Evolutionary conservation across 1,140 invertebrate genomes (phyloP), one percentile per base, ranked within the genome.

Genomic region (Dendroctonus ponderosae): DNA sequence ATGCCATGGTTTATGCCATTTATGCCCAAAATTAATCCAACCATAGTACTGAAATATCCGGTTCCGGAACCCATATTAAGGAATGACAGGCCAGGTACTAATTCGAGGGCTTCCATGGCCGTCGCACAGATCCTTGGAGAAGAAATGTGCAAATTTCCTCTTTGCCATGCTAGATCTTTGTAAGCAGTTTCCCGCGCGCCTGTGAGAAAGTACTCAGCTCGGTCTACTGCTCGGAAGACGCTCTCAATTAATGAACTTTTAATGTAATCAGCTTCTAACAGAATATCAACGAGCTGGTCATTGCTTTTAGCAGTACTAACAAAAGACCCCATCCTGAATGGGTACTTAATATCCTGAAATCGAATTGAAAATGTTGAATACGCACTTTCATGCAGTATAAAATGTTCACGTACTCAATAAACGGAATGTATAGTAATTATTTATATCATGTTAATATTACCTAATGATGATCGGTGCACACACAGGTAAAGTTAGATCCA

Each of bases 61-160:
- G 92, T 95, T 2, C 94, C 94, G 63, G 91, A 93, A 6, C 94
- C 94, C 56, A 96, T 77, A 78, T 96, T 96, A 8, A 97, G 82
- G 80, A 97, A 96, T 50, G 90, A 91, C 53, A 90, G 76, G 6
- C 93, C 92, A 7, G 87, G 82, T 70, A 83, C 78, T 49, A 96
- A 76, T 54, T 87, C 80, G 48, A 96, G 80, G 56, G 85, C 85
- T 80, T 96, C 93, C 86, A 96, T 86, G n/a, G 94, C 92, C 80
- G 91, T 87, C 63, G 90, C 88, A 78, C 96, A 96, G 71, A 96
- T 92, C 79, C 92, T 94, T 7, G 93, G 93, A 4, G 93, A 92
- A 7, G 93, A 96, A 64, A 97, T 78, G 79, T 96, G 93, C 60
- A 95, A 78, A 71, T 85, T 86, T 2, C 89, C 91, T 79, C 86